phyloP scores from a whole-genome alignment of 2,113 vertebrate species.

The Tachuris rubrigastra region DNA sequence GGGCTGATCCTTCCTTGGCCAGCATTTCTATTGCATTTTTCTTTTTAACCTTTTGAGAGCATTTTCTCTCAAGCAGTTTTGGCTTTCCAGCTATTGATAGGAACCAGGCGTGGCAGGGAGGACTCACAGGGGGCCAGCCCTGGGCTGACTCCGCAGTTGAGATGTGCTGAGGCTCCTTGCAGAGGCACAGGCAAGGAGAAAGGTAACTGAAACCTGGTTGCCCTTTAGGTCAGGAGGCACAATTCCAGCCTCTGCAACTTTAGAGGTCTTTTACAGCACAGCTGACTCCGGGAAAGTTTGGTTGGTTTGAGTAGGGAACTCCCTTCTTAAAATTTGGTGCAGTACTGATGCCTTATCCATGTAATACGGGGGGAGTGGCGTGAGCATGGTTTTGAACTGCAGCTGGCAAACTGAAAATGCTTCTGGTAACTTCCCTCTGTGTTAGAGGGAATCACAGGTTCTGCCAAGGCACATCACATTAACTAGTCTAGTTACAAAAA shows the following conservation, averaged over 20 bases:
- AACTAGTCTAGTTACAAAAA: not conserved
- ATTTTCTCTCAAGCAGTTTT: not conserved
- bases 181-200: not conserved
- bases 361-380: not conserved
- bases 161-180: not conserved
- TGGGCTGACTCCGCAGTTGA: not conserved
- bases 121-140: not conserved
- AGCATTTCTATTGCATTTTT: not conserved
- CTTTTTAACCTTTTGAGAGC: slow-evolving; percentile 36
- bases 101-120: not conserved
- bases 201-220: not conserved
- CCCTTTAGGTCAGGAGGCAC: not conserved
- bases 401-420: not conserved
- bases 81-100: not conserved
- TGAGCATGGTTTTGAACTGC: not conserved
- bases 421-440: not conserved
- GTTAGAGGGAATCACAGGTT: not conserved
- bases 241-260: not conserved
- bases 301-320: not conserved
- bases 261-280: not conserved
- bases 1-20: not conserved
- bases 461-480: not conserved
- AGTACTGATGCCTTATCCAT: not conserved
- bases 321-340: not conserved
- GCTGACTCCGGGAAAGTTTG: not conserved